phyloP scores from a whole-genome alignment of 2,888 invertebrate species.

The Listrodromus nycthemerus region DNA sequence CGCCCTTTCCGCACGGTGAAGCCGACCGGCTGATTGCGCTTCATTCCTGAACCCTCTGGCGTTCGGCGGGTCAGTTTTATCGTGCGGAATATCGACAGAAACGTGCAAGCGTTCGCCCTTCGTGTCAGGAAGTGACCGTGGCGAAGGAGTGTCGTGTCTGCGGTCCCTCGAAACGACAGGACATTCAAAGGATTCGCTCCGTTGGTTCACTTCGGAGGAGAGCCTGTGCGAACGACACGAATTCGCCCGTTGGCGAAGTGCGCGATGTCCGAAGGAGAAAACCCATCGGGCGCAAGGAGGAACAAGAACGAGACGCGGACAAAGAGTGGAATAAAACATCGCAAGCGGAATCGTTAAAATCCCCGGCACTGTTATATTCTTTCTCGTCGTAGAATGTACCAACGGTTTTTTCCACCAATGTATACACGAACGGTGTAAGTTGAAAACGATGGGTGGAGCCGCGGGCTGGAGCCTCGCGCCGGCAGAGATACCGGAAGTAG shows the following conservation, averaged over 20 bases:
- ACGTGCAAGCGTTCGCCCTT: constrained; percentile 40
- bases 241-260: constrained; percentile 45
- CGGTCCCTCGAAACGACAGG: constrained; percentile 50
- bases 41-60: neutral
- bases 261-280: constrained; percentile 54
- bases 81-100: neutral
- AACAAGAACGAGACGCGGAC: constrained; percentile 19
- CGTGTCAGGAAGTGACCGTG: constrained; percentile 53
- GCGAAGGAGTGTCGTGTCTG: constrained; percentile 52
- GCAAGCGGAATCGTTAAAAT: constrained; percentile 55
- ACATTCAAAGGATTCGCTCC: constrained; percentile 55
- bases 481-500: constrained; percentile 54
- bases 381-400: constrained; percentile 25
- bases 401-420: constrained; percentile 35
- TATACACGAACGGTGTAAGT: constrained; percentile 18
- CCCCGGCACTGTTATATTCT: constrained; percentile 45
- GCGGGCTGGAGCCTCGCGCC: constrained; percentile 40
- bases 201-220: constrained; percentile 47
- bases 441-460: constrained; percentile 58
- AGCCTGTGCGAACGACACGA: constrained; percentile 31
- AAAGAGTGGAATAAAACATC: constrained; percentile 35
- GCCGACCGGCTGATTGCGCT: neutral
- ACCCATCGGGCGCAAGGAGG: constrained; percentile 41
- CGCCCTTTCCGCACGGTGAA: constrained; percentile 30
- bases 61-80: constrained; percentile 31